Evolutionary conservation across 2,888 invertebrate species (phyloP), one percentile per base, ranked within the genome.

Genomic region (Leuctra nigra): DNA sequence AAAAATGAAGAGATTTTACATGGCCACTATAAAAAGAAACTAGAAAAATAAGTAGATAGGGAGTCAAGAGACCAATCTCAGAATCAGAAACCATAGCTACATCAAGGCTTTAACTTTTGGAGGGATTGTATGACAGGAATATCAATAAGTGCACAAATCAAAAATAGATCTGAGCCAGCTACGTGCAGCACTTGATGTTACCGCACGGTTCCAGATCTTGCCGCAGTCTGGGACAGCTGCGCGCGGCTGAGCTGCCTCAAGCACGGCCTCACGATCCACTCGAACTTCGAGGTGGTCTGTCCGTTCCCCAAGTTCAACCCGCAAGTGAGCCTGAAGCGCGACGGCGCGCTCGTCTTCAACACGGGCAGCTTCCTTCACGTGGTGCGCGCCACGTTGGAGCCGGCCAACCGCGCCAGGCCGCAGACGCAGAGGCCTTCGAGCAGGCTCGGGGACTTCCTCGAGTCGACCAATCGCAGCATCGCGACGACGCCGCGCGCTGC

Each of bases 181-280:
- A n/a, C n/a, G n/a, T n/a, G n/a, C n/a, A n/a, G n/a, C n/a, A n/a
- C n/a, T n/a, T n/a, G n/a, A n/a, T n/a, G n/a, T n/a, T n/a, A n/a
- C n/a, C n/a, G n/a, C n/a, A n/a, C n/a, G n/a, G n/a, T 38, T 6
- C 52, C 63, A 77, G 77, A 77, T 64, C 68, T 77, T 53, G 76
- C 74, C 36, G 76, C 74, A n/a, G 74, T 73, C 60, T 76, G 75
- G 75, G 75, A 76, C 61, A 70, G 72, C 59, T 82, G 82, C 64
- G 80, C 82, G 65, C 79, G 84, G 53, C 81, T 82, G 67, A 69
- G 86, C 64, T 96, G 96, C 69, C 75, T 91, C 57, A 84, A 86
- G 68, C 95, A 96, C 70, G 91, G 93, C 68, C 84, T 93, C 64
- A 91, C 93, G 47, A 83, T 95, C 62, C 94, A 96, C 72, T 91